A percentile compares a stretch with the other conserved stretches of the same genome.
phyloP scores from a whole-genome alignment of 2,113 vertebrate genomes.

The Passerina amoena region DNA sequence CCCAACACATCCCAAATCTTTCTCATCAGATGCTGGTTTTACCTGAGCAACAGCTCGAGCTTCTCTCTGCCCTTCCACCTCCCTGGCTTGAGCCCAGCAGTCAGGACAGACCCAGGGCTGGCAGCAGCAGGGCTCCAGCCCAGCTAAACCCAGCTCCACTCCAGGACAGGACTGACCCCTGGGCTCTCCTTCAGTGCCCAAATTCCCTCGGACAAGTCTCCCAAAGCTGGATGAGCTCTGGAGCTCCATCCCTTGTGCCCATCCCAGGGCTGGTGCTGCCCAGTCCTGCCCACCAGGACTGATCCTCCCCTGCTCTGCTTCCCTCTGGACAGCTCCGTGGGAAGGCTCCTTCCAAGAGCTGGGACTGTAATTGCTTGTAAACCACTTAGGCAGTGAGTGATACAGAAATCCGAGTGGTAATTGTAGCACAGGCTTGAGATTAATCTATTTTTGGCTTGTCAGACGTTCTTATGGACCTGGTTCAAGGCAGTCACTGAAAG shows the following conservation, averaged over 20 bases:
- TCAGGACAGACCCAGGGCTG: background rate
- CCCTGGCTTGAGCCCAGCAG: background rate
- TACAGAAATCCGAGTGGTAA: constrained; percentile 4
- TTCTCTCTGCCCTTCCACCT: background rate
- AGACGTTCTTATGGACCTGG: background rate
- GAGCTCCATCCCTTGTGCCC: background rate
- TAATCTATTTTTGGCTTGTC: constrained; percentile 11
- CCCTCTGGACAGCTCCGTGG: background rate
- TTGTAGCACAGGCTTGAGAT: background rate
- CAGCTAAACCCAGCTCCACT: background rate
- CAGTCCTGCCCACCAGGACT: background rate
- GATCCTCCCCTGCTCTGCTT: fast-evolving
- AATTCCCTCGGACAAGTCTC: fast-evolving
- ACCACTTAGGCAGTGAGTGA: background rate
- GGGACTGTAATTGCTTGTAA: constrained; percentile 31
- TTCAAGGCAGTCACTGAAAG: constrained; percentile 3
- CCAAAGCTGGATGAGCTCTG: fast-evolving
- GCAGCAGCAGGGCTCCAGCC: background rate
- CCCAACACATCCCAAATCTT: background rate
- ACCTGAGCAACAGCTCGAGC: background rate
- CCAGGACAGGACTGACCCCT: background rate
- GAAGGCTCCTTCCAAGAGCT: background rate
- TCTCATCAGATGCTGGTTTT: background rate
- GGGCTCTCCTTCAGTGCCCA: background rate
- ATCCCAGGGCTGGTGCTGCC: too few species aligned